Evolutionary conservation across 1,140 invertebrate species (phyloP), one percentile per base, ranked within the genome.

Genomic region (Luehdorfia chinensis): DNA sequence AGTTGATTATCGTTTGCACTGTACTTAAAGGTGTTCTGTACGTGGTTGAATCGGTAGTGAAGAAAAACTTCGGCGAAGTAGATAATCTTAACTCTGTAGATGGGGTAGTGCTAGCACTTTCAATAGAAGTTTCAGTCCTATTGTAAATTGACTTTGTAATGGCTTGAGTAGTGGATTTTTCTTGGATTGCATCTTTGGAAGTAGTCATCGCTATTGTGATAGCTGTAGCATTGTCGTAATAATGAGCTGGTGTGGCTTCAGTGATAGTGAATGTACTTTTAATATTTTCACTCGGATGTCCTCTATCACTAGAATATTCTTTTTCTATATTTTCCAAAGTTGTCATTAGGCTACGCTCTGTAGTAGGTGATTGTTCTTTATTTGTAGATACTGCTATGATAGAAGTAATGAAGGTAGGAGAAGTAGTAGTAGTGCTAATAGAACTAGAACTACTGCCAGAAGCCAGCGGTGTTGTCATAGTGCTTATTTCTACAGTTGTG

Each of bases 81-180:
- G 37, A 11, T 3, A 12, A 43, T 18, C 9, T 33, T 18, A 13
- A 16, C 30, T 27, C 15, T 6, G 30, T 18, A 47, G 11, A 14
- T 28, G 7, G 34, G 7, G 34, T 9, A 19, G 43, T 36, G 28
- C n/a, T 58, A 28, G 59, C 55, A 60, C 56, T 58, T 55, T 67
- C 61, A 15, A 55, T 32, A 6, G 68, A 52, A 6, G 50, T 59
- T 59, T 69, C 71, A 21, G 67, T 75, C 59, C 59, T 58, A 34
- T 75, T 70, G 23, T 67, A 72, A 28, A 59, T 53, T n/a, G 44
- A 60, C 30, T 43, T 30, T 8, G 25, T 43, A 18, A 3, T n/a
- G n/a, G 15, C 27, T 47, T 41, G 15, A 9, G n/a, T 48, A 8
- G 13, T 23, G 31, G 44, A 51, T 41, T 43, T 47, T 41, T 23